These are phyloP conservation scores for Bombus terrestris DNA, from an alignment of 1,140 invertebrate species.

Conservation along the genomic window DNA sequence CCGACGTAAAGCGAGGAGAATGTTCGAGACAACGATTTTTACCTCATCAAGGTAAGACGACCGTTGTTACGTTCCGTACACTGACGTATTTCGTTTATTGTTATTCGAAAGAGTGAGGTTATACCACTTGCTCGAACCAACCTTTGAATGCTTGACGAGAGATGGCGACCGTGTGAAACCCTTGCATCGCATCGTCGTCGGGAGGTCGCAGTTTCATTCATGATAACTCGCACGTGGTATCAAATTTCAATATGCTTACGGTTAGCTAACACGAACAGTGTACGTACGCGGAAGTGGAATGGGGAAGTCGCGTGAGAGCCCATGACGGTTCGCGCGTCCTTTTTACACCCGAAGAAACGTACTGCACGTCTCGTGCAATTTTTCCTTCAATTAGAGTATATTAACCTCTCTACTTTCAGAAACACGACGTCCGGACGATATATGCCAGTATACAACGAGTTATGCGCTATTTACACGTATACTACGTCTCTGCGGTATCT, in stretches of 20 bases:
- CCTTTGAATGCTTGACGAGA: conserved; percentile 40
- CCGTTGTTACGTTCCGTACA: background rate
- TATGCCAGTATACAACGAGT: background rate
- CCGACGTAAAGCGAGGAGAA: conserved; percentile 36
- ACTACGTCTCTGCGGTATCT: background rate
- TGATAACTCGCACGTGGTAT: conserved; percentile 57
- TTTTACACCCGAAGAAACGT: background rate
- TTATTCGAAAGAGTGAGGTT: conserved; percentile 36
- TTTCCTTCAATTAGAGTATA: background rate
- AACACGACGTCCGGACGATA: background rate
- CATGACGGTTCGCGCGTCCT: background rate
- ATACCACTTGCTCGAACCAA: background rate
- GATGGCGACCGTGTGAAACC: conserved; percentile 58
- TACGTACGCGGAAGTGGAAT: conserved; percentile 25
- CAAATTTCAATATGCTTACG: conserved; percentile 62
- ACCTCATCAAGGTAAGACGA: conserved; percentile 81
- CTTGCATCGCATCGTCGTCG: background rate
- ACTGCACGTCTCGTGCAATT: background rate
- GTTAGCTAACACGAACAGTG: background rate
- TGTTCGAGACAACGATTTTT: conserved; percentile 70
- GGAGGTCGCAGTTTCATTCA: conserved; percentile 60
- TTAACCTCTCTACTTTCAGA: background rate
- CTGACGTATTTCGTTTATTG: no score
- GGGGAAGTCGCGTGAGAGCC: conserved; percentile 4
- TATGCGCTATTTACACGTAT: background rate